Percentiles rank a stretch among this genome's conserved stretches.
phyloP scores from a whole-genome alignment of 2,888 invertebrate species.

The Rotaria sp. region DNA sequence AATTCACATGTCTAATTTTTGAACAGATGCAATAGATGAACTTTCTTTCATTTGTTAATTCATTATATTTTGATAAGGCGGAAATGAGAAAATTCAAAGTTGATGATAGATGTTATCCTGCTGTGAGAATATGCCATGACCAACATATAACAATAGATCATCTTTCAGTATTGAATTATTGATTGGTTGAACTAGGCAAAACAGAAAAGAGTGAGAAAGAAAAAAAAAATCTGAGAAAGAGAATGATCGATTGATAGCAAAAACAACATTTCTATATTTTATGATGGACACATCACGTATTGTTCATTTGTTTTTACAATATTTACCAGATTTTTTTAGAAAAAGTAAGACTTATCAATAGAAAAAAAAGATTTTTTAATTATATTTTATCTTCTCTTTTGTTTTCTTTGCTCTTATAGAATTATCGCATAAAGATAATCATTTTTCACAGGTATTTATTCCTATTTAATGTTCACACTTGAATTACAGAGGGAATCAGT shows the following conservation, averaged over 20 bases:
- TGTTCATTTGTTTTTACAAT: background rate
- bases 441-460: background rate
- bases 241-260: background rate
- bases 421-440: background rate
- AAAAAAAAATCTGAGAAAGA: background rate
- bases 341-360: background rate
- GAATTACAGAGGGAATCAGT: too few species aligned
- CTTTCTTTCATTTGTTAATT: slow-evolving; percentile 5
- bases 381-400: too few species aligned
- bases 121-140: background rate
- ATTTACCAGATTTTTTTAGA: background rate
- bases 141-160: background rate
- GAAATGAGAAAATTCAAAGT: slow-evolving; percentile 10
- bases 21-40: slow-evolving; percentile 10
- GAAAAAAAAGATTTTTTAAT: too few species aligned
- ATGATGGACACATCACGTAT: background rate
- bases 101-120: slow-evolving; percentile 13
- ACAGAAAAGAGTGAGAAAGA: background rate
- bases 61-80: background rate
- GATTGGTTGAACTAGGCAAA: background rate
- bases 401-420: background rate
- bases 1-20: background rate
- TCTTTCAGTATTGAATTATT: background rate
- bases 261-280: background rate
- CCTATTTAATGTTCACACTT: too few species aligned